These are phyloP conservation scores for Blastomussa wellsi DNA, from an alignment of 92 coral and sea anemone genomes.

Conservation along the genomic window DNA sequence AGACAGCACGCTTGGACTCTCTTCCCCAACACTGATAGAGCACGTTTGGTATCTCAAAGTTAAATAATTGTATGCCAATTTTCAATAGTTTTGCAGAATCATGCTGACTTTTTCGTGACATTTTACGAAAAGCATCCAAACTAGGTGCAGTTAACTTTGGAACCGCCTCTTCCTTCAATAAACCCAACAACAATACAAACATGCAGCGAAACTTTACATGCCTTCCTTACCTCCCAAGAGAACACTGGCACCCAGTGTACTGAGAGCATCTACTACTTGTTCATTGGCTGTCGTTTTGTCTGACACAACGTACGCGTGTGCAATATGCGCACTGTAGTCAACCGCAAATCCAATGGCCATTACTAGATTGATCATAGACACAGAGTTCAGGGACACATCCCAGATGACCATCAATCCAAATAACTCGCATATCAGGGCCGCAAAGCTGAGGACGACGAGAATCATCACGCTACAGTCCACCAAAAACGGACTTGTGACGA, in stretches of 20 bases:
- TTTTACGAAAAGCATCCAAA: no score
- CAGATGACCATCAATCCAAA: conserved; percentile 90
- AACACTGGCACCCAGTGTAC: conserved; percentile 87
- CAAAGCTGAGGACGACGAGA: conserved; percentile 74
- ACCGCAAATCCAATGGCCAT: conserved; percentile 97
- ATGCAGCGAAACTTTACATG: no score
- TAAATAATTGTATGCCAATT: no score
- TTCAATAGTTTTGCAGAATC: no score
- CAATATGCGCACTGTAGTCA: conserved; percentile 93
- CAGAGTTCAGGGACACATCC: conserved; percentile 82
- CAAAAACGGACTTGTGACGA: conserved; percentile 75
- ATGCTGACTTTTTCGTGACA: no score
- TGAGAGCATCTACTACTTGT: conserved; percentile 77
- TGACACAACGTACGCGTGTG: conserved; percentile 83
- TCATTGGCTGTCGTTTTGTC: conserved; percentile 66
- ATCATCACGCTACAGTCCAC: conserved; percentile 58
- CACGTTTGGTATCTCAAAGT: no score
- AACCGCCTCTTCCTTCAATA: no score
- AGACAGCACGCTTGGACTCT: no score
- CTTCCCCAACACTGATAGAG: no score
- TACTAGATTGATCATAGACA: conserved; percentile 91
- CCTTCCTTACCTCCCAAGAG: conserved; percentile 77
- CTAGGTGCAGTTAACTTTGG: no score
- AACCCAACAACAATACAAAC: no score
- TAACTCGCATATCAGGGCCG: conserved; percentile 78